phyloP scores from a whole-genome alignment of 2,888 invertebrate species.

The Ptilodon capucinus region DNA sequence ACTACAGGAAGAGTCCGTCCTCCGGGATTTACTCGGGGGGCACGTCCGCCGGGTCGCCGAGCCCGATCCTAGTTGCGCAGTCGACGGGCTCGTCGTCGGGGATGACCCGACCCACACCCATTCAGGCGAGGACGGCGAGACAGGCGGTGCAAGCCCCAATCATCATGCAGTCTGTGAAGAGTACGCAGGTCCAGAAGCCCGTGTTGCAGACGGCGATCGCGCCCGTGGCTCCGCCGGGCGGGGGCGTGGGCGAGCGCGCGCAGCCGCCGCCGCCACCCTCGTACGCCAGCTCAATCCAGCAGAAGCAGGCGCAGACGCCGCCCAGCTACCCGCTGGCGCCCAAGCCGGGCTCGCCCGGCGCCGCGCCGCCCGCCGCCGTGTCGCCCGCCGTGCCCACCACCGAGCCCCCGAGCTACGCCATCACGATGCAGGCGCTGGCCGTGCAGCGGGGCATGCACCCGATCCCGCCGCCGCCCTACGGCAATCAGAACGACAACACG shows the following conservation, averaged over 20 bases:
- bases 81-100: conserved; percentile 84
- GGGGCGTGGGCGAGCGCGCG: conserved; percentile 69
- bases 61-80: conserved; percentile 88
- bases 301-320: conserved; percentile 83
- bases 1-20: conserved; percentile 92
- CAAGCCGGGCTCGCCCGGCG: conserved; percentile 80
- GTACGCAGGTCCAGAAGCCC: conserved; percentile 97
- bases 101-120: conserved; percentile 90
- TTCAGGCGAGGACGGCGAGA: conserved; percentile 92
- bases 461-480: conserved; percentile 87
- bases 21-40: conserved; percentile 93
- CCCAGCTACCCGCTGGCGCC: conserved; percentile 78
- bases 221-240: conserved; percentile 88
- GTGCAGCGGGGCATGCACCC: conserved; percentile 87
- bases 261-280: conserved; percentile 92
- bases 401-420: conserved; percentile 96
- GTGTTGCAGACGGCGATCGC: conserved; percentile 97
- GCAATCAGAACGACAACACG: conserved; percentile 65
- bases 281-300: conserved; percentile 91
- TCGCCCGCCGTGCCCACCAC: conserved; percentile 87
- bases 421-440: conserved; percentile 92
- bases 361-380: conserved; percentile 67
- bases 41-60: conserved; percentile 92
- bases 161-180: conserved; percentile 98
- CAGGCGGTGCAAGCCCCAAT: conserved; percentile 96